Conservation (phyloP, 1,140 invertebrate species). For the Maconellicoccus hirsutus region DNA sequence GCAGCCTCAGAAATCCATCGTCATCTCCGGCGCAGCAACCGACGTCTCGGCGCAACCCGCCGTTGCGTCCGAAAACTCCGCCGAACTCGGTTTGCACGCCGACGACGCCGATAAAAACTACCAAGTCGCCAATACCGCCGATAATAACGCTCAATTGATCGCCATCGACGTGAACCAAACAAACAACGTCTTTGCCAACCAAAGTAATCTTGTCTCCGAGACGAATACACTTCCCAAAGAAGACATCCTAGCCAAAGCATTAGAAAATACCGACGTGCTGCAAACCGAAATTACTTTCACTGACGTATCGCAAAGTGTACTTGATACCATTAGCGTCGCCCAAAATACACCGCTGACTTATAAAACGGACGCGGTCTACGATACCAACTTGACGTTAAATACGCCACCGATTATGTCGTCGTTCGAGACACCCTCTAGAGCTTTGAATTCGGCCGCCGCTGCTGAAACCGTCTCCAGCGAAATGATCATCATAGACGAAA, state of each 20-base stretch:
- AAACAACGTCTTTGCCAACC: not conserved
- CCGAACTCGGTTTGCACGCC: not conserved
- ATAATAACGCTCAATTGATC: not conserved
- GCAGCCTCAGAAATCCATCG: not conserved
- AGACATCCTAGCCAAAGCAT: slow-evolving; percentile 60
- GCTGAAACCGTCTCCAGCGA: not conserved
- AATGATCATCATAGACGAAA: not conserved
- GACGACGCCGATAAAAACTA: not conserved
- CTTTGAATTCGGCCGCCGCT: not conserved
- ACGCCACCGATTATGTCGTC: slow-evolving; percentile 71
- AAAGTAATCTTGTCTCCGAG: not conserved
- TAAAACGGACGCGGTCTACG: slow-evolving; percentile 44
- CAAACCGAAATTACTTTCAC: slow-evolving; percentile 43
- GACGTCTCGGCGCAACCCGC: not conserved
- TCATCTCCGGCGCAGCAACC: not conserved
- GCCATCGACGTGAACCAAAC: not conserved
- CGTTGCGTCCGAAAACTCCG: not conserved
- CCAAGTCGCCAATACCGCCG: not conserved
- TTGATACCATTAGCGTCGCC: slow-evolving; percentile 13
- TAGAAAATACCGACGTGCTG: slow-evolving; percentile 61
- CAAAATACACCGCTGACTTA: slow-evolving; percentile 30
- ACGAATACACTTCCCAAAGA: slow-evolving; percentile 36
- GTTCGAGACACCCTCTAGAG: slow-evolving; percentile 46
- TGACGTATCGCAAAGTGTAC: slow-evolving; percentile 28
- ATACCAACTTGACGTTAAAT: slow-evolving; percentile 54